phyloP scores from a whole-genome alignment of 2,888 invertebrate genomes.

The Amaurobius ferox region DNA sequence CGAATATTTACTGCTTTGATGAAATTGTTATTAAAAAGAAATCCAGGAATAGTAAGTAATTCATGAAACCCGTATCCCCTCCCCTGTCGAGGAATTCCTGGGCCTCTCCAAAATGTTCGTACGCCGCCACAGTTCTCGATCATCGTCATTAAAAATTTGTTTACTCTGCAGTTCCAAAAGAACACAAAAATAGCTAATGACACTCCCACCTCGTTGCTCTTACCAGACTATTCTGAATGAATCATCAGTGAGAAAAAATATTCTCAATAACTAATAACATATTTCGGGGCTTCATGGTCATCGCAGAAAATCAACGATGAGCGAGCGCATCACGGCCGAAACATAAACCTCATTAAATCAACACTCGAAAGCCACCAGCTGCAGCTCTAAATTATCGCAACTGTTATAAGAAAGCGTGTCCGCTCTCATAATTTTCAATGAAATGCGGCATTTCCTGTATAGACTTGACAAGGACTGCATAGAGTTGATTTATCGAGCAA shows the following conservation, averaged over 20 bases:
- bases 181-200: neutral
- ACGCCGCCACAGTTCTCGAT: too few relatives aligned
- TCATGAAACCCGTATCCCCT: too few relatives aligned
- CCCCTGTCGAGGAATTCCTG: too few relatives aligned
- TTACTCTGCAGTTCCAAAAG: too few relatives aligned
- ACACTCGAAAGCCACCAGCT: neutral
- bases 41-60: too few relatives aligned
- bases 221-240: too few relatives aligned
- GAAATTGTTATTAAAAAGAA: too few relatives aligned
- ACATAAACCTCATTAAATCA: neutral
- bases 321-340: neutral
- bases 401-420: neutral
- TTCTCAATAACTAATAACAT: neutral
- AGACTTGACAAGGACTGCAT: neutral
- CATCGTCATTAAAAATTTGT: too few relatives aligned
- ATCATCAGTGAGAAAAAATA: too few relatives aligned
- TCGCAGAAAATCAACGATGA: neutral
- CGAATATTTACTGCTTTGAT: too few relatives aligned
- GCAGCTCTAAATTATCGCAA: neutral
- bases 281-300: neutral
- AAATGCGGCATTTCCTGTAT: neutral
- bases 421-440: neutral
- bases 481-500: neutral
- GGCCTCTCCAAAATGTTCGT: too few relatives aligned
- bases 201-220: neutral